Percentiles rank a stretch among this genome's conserved stretches.
Conservation (phyloP, 2,797 vertebrate species). For the Gastrophryne carolinensis region DNA sequence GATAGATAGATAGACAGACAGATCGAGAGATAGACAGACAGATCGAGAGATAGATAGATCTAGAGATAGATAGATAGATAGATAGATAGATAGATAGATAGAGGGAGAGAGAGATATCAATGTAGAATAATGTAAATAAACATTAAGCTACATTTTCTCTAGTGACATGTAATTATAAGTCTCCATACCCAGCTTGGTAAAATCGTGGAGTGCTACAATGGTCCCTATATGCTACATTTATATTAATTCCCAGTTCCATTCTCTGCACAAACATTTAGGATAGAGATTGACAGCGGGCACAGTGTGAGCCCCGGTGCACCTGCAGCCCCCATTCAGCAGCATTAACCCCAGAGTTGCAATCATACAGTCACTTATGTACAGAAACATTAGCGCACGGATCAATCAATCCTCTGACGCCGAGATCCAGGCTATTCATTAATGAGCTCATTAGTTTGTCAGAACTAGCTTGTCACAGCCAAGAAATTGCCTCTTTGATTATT, state of each 20-base stretch:
- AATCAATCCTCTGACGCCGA: conserved; percentile 21
- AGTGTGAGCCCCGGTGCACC: not conserved
- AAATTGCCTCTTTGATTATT: conserved; percentile 45
- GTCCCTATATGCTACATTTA: no score
- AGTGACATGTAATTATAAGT: no score
- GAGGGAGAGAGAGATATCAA: no score
- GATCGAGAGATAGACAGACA: no score
- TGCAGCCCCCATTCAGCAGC: not conserved
- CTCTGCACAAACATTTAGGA: not conserved
- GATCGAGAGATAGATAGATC: no score
- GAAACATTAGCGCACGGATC: conserved; percentile 17
- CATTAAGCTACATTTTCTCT: no score
- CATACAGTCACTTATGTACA: conserved; percentile 16
- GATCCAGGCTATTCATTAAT: conserved; percentile 41
- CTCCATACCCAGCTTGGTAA: no score
- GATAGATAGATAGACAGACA: no score
- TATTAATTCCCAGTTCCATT: not conserved
- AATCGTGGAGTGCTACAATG: no score
- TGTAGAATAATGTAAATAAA: no score
- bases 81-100: no score
- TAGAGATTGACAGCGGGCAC: not conserved
- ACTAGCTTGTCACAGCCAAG: conserved; percentile 7
- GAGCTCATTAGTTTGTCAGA: conserved; percentile 40
- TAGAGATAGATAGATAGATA: no score
- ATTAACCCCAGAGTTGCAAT: not conserved